Evolutionary conservation across 2,797 vertebrate genomes (phyloP).

Genomic region (Smutsia temminckii): DNA sequence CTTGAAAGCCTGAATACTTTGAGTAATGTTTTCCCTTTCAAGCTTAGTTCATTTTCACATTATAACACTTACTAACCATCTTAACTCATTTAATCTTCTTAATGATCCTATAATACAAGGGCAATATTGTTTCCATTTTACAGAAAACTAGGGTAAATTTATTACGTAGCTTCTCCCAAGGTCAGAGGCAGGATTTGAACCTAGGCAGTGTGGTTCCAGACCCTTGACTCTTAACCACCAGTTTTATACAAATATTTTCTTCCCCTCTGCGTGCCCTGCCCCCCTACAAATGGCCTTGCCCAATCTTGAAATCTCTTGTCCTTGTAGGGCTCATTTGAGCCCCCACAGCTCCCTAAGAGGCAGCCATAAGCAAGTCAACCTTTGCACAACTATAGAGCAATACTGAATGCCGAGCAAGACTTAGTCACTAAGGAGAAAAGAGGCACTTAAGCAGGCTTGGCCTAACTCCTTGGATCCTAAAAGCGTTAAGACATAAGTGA

Average conservation of each 20-base stretch:
- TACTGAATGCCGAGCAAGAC: neutral
- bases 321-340: neutral
- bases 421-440: neutral
- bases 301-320: neutral
- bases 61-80: neutral
- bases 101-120: neutral
- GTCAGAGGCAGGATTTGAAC: neutral
- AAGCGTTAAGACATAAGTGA: neutral
- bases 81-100: neutral
- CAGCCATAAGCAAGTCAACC: neutral
- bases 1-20: neutral
- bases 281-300: neutral
- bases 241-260: neutral
- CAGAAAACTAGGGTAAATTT: neutral
- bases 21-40: neutral
- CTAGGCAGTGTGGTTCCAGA: neutral
- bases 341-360: neutral
- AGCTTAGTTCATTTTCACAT: neutral
- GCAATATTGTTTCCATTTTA: neutral
- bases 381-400: neutral
- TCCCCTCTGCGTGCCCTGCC: neutral
- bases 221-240: neutral
- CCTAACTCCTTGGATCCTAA: neutral
- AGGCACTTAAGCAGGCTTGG: neutral
- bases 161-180: neutral